phyloP scores from a whole-genome alignment of 2,888 invertebrate species.

The Cynaeus angustus region DNA sequence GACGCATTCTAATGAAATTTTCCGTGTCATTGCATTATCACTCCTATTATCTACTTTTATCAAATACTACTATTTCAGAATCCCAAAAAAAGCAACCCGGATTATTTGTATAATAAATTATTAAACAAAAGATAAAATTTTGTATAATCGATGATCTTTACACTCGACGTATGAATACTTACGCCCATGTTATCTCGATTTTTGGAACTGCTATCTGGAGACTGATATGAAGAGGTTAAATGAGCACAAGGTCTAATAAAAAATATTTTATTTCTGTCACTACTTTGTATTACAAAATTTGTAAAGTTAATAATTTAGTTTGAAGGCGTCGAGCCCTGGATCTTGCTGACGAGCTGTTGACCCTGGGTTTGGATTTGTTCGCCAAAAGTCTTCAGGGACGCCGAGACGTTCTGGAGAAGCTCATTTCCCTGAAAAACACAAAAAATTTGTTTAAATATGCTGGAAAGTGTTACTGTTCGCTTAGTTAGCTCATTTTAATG shows the following conservation, averaged over 20 bases:
- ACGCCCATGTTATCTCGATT: constrained; percentile 3
- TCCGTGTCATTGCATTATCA: constrained; percentile 2
- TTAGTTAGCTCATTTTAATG: constrained; percentile 13
- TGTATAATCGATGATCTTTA: constrained; percentile 27
- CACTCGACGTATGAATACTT: not conserved
- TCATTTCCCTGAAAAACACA: constrained; percentile 58
- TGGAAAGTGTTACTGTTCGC: not conserved
- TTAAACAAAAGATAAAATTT: constrained; percentile 19
- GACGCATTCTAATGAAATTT: constrained; percentile 4
- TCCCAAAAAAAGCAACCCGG: constrained; percentile 24
- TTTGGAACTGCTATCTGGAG: constrained; percentile 9
- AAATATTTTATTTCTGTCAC: constrained; percentile 20
- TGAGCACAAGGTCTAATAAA: constrained; percentile 12
- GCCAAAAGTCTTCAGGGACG: constrained; percentile 56
- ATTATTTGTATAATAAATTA: constrained; percentile 11
- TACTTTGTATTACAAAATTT: constrained; percentile 21
- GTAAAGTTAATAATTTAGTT: constrained; percentile 9
- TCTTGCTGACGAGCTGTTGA: constrained; percentile 57
- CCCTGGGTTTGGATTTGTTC: constrained; percentile 57
- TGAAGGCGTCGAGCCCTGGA: constrained; percentile 45
- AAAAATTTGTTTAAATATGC: constrained; percentile 8
- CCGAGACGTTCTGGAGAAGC: constrained; percentile 57
- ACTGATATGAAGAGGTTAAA: constrained; percentile 14
- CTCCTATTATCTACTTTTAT: not conserved
- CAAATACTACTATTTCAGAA: constrained; percentile 1